Evolutionary conservation across 2,113 vertebrate genomes (phyloP).

Genomic region (Caloenas nicobarica): DNA sequence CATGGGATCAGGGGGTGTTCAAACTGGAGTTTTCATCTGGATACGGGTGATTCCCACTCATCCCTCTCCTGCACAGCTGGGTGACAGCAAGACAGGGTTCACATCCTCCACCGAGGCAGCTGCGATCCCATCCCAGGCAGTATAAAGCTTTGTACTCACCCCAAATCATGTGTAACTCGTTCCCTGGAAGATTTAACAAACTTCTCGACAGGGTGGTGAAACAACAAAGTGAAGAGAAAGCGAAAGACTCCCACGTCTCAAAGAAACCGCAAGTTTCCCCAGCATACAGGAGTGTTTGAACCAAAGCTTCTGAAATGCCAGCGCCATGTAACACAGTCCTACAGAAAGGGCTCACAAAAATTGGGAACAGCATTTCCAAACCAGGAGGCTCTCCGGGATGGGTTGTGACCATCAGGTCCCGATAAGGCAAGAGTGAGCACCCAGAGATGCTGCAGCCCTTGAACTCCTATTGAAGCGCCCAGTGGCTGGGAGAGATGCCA

Average conservation of each 20-base stretch:
- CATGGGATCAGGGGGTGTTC: rapidly evolving
- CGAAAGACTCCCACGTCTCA: not conserved
- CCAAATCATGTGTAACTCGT: rapidly evolving
- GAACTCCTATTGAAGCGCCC: not conserved
- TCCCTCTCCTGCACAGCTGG: not conserved
- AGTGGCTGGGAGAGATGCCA: rapidly evolving
- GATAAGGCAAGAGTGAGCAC: not conserved
- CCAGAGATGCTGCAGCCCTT: not conserved
- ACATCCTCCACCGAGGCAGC: rapidly evolving
- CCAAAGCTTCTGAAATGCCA: not conserved
- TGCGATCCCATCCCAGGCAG: not conserved
- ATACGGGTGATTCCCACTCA: not conserved
- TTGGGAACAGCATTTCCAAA: rapidly evolving
- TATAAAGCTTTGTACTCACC: rapidly evolving
- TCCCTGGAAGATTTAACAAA: not conserved
- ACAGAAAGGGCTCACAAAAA: not conserved
- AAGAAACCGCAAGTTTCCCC: not conserved
- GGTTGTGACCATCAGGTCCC: not conserved
- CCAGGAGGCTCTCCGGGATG: not conserved
- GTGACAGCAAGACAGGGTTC: not conserved
- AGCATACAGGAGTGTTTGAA: not conserved
- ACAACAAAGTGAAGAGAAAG: not conserved
- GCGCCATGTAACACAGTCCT: not conserved
- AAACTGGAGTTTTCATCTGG: not conserved
- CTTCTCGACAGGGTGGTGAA: not conserved